phyloP scores from a whole-genome alignment of 2,797 vertebrate genomes.

The Triplophysa bombifrons region DNA sequence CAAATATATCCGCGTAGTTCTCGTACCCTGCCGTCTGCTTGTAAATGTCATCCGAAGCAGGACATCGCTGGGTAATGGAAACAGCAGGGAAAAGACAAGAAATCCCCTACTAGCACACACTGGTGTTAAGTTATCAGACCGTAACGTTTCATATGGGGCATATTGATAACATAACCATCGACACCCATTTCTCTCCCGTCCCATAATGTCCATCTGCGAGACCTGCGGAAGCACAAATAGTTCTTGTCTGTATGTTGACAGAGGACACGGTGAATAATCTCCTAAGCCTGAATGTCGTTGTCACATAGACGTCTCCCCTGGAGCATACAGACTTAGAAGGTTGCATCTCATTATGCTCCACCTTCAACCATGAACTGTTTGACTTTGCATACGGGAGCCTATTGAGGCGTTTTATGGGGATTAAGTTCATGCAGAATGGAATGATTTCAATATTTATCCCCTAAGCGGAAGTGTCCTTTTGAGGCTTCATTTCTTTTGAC shows the following conservation, averaged over 20 bases:
- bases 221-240: constrained; percentile 10
- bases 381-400: constrained; percentile 29
- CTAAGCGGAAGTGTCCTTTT: constrained; percentile 26
- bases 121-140: constrained; percentile 19
- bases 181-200: constrained; percentile 2
- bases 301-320: constrained; percentile 19
- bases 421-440: constrained; percentile 36
- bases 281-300: constrained; percentile 42
- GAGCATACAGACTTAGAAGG: constrained; percentile 32
- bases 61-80: constrained; percentile 39
- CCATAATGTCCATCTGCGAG: neutral
- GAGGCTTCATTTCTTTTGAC: constrained; percentile 4
- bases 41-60: constrained; percentile 55
- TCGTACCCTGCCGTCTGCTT: constrained; percentile 41
- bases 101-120: neutral
- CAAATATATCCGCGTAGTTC: constrained; percentile 48
- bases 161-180: neutral
- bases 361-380: constrained; percentile 44
- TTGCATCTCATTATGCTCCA: constrained; percentile 35
- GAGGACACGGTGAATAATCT: constrained; percentile 18
- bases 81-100: constrained; percentile 10
- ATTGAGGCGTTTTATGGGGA: constrained; percentile 15
- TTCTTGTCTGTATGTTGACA: constrained; percentile 10
- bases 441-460: constrained; percentile 29
- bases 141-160: constrained; percentile 24